These are phyloP conservation scores for Palloptera scutellata DNA, from an alignment of 2,888 invertebrate species.

Conservation along the genomic window DNA sequence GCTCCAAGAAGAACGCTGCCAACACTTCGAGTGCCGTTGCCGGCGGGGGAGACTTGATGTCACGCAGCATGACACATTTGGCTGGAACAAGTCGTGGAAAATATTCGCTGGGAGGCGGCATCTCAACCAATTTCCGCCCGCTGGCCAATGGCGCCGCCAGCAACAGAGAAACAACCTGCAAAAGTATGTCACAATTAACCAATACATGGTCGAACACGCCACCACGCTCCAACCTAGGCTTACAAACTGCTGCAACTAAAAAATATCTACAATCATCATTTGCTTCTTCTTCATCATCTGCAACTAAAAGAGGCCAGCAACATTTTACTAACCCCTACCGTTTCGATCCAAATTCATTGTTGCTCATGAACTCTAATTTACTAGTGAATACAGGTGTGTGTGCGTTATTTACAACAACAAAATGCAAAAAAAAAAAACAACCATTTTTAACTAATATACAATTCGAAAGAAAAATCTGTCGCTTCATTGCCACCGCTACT, in stretches of 20 bases:
- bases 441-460: neutral
- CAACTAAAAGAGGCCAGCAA: constrained; percentile 59
- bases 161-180: constrained; percentile 60
- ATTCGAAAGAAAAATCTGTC: too few species aligned
- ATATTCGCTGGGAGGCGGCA: constrained; percentile 52
- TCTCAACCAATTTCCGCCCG: constrained; percentile 58
- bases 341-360: constrained; percentile 62
- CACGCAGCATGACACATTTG: constrained; percentile 78
- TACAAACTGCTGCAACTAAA: constrained; percentile 62
- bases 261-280: constrained; percentile 64
- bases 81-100: constrained; percentile 48
- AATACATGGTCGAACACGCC: constrained; percentile 52
- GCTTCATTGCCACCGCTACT: too few species aligned
- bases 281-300: constrained; percentile 54
- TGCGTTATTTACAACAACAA: constrained; percentile 36
- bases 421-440: neutral
- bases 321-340: constrained; percentile 61
- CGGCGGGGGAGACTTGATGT: constrained; percentile 63
- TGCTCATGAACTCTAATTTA: constrained; percentile 62
- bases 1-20: constrained; percentile 33
- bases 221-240: constrained; percentile 58
- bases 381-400: constrained; percentile 64
- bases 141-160: constrained; percentile 60
- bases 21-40: constrained; percentile 39
- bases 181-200: constrained; percentile 67